Evolutionary conservation across 2,797 vertebrate genomes (phyloP).

Genomic region (Molossus molossus): DNA sequence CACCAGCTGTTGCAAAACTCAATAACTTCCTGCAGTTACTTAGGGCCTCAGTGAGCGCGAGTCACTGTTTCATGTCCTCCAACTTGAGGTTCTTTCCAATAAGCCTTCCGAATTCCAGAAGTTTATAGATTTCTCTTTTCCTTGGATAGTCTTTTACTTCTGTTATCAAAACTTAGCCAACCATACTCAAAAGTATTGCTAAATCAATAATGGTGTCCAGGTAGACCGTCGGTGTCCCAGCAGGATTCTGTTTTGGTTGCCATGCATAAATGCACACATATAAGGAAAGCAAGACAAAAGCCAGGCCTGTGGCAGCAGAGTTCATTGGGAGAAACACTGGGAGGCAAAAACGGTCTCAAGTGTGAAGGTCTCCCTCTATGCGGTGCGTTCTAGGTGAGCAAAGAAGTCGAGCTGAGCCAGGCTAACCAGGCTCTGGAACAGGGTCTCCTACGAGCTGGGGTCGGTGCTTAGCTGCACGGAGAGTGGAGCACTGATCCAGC

Average conservation of each 20-base stretch:
- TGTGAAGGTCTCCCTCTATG: neutral
- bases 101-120: neutral
- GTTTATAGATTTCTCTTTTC: neutral
- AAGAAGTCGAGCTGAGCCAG: neutral
- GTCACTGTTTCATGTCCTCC: neutral
- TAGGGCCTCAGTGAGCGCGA: neutral
- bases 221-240: neutral
- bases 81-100: slow-evolving; percentile 5
- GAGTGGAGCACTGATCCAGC: neutral
- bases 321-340: neutral
- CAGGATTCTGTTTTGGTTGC: neutral
- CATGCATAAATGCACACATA: neutral
- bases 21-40: slow-evolving; percentile 17
- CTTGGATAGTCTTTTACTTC: neutral
- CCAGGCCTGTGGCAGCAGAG: neutral
- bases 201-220: neutral
- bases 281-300: neutral
- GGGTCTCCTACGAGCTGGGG: neutral
- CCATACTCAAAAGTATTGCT: neutral
- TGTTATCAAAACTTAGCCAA: neutral
- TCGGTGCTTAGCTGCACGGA: neutral
- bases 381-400: neutral
- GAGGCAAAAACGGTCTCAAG: neutral
- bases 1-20: neutral
- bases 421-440: neutral